Evolutionary conservation across 2,797 vertebrate species (phyloP).

Genomic region (Linurgus olivaceus): DNA sequence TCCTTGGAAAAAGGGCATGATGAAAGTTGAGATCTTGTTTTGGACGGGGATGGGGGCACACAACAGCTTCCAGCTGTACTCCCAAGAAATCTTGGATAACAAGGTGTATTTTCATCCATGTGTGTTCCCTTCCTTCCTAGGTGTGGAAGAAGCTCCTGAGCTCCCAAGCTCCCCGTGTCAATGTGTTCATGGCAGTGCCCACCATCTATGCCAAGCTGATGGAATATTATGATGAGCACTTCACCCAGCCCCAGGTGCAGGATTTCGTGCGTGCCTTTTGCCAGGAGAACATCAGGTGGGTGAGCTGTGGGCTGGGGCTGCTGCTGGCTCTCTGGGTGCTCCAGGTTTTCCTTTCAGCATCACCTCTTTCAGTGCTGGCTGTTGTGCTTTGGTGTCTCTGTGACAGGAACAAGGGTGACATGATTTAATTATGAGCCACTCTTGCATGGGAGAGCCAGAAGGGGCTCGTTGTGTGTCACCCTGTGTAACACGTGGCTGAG

Average conservation of each 20-base stretch:
- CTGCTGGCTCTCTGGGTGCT: not conserved
- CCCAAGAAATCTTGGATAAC: not conserved
- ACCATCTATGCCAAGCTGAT: constrained; percentile 91
- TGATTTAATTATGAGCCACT: constrained; percentile 4
- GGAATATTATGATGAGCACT: constrained; percentile 83
- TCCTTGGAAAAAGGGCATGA: not conserved
- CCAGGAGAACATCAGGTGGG: constrained; percentile 87
- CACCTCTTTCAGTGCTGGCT: not conserved
- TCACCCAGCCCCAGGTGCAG: constrained; percentile 81
- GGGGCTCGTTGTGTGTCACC: not conserved
- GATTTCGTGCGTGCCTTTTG: constrained; percentile 88
- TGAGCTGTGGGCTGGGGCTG: not conserved
- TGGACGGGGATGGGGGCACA: not conserved
- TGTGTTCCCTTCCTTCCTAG: constrained; percentile 60
- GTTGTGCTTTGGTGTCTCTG: not conserved
- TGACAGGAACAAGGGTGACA: not conserved
- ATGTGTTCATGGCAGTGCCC: constrained; percentile 94
- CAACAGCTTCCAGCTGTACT: not conserved
- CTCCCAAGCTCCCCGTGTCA: constrained; percentile 77
- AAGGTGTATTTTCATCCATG: not conserved
- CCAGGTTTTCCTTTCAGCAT: not conserved
- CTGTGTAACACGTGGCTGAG: not conserved
- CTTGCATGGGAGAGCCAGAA: not conserved
- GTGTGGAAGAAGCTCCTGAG: constrained; percentile 87
- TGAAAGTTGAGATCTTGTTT: not conserved